Conservation (phyloP, 1,140 invertebrate genomes). For the Schlechtendalia chinensis region DNA sequence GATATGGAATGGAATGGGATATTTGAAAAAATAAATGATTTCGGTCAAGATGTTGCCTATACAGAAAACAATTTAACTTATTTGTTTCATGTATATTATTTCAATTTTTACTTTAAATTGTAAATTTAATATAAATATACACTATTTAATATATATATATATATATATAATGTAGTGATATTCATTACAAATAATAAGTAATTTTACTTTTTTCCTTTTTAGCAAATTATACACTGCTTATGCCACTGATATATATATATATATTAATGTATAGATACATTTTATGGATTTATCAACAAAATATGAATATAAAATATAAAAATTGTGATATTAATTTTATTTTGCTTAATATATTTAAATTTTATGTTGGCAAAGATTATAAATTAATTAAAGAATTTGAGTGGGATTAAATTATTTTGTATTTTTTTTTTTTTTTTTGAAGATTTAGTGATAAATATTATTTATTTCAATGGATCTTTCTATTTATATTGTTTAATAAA, state of each 20-base stretch:
- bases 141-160: too few relatives aligned
- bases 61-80: too few relatives aligned
- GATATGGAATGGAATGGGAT: too few relatives aligned
- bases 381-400: neutral
- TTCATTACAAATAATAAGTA: too few relatives aligned
- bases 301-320: neutral
- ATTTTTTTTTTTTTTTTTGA: neutral
- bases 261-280: neutral
- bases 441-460: neutral
- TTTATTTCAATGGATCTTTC: constrained; percentile 7
- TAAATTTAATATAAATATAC: too few relatives aligned
- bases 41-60: too few relatives aligned
- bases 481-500: constrained; percentile 1
- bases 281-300: neutral
- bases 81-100: too few relatives aligned
- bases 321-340: constrained; percentile 25
- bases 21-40: too few relatives aligned
- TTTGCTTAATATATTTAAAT: neutral
- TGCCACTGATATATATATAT: too few relatives aligned
- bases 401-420: neutral
- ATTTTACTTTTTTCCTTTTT: too few relatives aligned
- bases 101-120: too few relatives aligned
- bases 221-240: too few relatives aligned
- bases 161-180: neutral
- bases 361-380: constrained; percentile 1